Conservation (phyloP, 2,888 invertebrate genomes). For the Dermolepida albohirtum region DNA sequence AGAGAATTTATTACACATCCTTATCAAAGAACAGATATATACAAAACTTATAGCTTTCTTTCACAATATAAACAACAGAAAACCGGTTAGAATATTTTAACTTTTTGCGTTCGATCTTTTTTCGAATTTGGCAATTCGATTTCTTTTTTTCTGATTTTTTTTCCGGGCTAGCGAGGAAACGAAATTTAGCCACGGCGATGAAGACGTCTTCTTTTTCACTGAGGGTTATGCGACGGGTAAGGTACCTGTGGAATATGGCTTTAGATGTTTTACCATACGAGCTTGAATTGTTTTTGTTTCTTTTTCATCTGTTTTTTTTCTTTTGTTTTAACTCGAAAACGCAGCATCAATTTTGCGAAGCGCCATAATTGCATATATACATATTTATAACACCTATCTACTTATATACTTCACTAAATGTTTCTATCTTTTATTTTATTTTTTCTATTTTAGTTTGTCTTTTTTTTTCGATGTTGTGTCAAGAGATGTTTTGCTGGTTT, state of each 20-base stretch:
- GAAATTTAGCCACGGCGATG: slow-evolving; percentile 63
- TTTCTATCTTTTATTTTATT: too few relatives aligned
- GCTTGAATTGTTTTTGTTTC: background rate
- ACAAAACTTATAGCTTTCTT: background rate
- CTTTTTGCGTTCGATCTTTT: too few relatives aligned
- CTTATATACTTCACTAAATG: too few relatives aligned
- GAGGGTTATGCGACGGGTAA: slow-evolving; percentile 83
- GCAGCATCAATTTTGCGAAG: too few relatives aligned
- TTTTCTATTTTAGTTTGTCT: background rate
- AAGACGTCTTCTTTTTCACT: slow-evolving; percentile 83
- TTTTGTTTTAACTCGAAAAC: background rate
- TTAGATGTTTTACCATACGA: slow-evolving; percentile 23
- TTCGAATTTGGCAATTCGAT: too few relatives aligned
- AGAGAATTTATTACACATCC: too few relatives aligned
- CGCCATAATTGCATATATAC: too few relatives aligned
- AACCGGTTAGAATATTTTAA: too few relatives aligned
- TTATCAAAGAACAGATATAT: background rate
- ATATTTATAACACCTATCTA: too few relatives aligned
- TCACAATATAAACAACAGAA: too few relatives aligned
- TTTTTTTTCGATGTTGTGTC: slow-evolving; percentile 12
- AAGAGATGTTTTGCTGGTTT: slow-evolving; percentile 7
- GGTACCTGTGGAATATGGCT: slow-evolving; percentile 55
- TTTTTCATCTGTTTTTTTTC: slow-evolving; percentile 6
- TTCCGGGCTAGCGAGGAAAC: background rate
- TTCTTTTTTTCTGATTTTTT: background rate